Evolutionary conservation across 2,888 invertebrate genomes (phyloP).

Genomic region (Leuctra nigra): DNA sequence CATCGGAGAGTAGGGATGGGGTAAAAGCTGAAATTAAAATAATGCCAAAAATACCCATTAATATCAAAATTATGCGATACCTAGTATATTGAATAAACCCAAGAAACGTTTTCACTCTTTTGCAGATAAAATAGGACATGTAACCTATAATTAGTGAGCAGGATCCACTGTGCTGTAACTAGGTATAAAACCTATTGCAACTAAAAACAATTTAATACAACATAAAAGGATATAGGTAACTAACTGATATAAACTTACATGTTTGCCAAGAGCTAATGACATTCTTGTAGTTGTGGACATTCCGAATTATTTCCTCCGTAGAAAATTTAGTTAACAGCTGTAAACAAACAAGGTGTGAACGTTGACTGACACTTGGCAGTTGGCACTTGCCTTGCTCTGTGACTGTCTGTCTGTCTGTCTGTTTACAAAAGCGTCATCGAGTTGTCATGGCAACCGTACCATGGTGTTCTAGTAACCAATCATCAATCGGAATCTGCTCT

Average conservation of each 20-base stretch:
- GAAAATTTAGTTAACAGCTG: slow-evolving; percentile 6
- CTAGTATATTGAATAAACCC: too few relatives aligned
- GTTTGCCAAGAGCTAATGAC: slow-evolving; percentile 28
- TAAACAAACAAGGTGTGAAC: neutral
- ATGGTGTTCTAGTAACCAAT: slow-evolving; percentile 20
- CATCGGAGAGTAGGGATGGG: neutral
- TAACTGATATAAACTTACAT: slow-evolving; percentile 23
- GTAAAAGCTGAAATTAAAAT: slow-evolving; percentile 10
- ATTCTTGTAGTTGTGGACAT: slow-evolving; percentile 21
- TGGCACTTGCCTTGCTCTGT: too few relatives aligned
- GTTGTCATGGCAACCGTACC: slow-evolving; percentile 22
- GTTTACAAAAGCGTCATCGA: slow-evolving; percentile 1
- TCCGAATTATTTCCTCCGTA: slow-evolving; percentile 8
- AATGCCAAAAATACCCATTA: neutral
- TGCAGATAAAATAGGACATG: too few relatives aligned
- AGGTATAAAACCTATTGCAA: too few relatives aligned
- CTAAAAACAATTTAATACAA: too few relatives aligned
- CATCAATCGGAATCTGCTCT: slow-evolving; percentile 6
- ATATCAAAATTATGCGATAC: too few relatives aligned
- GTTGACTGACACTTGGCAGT: too few relatives aligned
- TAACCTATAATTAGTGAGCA: too few relatives aligned
- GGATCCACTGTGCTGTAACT: too few relatives aligned
- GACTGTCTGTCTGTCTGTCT: too few relatives aligned
- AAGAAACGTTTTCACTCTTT: too few relatives aligned
- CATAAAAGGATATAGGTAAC: too few relatives aligned